Percentiles rank a stretch among this genome's conserved stretches.
These are phyloP conservation scores for Oplegnathus fasciatus DNA, from an alignment of 2,113 vertebrate species.

Conservation along the genomic window DNA sequence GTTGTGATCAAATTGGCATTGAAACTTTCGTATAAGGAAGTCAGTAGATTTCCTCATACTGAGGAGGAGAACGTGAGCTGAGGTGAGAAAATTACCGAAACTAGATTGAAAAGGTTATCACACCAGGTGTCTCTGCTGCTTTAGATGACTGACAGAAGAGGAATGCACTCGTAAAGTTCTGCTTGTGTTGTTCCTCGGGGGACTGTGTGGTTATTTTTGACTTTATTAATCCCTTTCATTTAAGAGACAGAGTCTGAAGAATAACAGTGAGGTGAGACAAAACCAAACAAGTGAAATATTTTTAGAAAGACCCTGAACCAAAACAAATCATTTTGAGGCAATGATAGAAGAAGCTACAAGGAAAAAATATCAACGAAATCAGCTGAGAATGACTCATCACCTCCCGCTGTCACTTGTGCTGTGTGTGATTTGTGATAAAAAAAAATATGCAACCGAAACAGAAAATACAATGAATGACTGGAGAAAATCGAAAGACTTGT, in stretches of 20 bases:
- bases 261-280: background rate
- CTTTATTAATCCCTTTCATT: constrained; percentile 26
- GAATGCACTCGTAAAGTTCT: background rate
- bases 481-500: background rate
- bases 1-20: background rate
- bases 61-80: background rate
- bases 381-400: constrained; percentile 7
- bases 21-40: background rate
- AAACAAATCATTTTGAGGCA: constrained; percentile 6
- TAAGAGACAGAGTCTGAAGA: background rate
- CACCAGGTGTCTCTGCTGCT: constrained; percentile 14
- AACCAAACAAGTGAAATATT: constrained; percentile 25
- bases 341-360: constrained; percentile 1
- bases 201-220: constrained; percentile 52
- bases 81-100: too few species aligned
- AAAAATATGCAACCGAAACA: background rate
- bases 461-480: background rate
- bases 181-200: background rate
- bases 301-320: constrained; percentile 62
- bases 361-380: background rate
- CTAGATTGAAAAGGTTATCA: constrained; percentile 14
- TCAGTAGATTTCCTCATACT: background rate
- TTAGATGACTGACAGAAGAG: constrained; percentile 39
- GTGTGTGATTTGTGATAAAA: background rate
- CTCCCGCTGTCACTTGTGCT: background rate